A percentile compares a stretch with the other conserved stretches of the same genome.
These are phyloP conservation scores for Polia nebulosa DNA, from an alignment of 2,888 invertebrate species.

Conservation along the genomic window DNA sequence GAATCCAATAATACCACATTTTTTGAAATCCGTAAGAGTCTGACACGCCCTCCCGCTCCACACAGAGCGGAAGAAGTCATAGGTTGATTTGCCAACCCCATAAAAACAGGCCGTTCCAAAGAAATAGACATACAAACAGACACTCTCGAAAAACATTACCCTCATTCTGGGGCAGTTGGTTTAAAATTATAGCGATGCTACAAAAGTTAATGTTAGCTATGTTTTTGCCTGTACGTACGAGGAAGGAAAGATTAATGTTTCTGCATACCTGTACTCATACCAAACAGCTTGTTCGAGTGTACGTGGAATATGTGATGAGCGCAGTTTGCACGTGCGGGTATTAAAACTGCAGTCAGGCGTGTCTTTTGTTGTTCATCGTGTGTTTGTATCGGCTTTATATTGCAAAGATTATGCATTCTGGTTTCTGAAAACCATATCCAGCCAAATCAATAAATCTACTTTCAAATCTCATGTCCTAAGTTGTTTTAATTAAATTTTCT, in stretches of 20 bases:
- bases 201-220: too few species aligned
- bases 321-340: conserved; percentile 19
- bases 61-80: too few species aligned
- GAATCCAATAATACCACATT: too few species aligned
- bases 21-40: too few species aligned
- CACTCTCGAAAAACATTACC: too few species aligned
- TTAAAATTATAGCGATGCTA: too few species aligned
- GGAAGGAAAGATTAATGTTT: neutral
- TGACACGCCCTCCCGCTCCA: too few species aligned
- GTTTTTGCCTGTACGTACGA: too few species aligned
- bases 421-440: neutral
- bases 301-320: conserved; percentile 21
- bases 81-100: too few species aligned
- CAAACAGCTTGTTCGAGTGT: conserved; percentile 8
- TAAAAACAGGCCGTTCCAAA: too few species aligned
- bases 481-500: neutral
- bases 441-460: neutral
- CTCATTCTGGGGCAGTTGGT: too few species aligned
- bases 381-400: neutral
- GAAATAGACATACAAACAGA: too few species aligned
- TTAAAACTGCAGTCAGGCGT: conserved; percentile 44
- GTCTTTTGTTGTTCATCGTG: conserved; percentile 20
- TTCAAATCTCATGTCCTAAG: neutral
- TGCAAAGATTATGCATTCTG: neutral
- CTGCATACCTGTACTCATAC: neutral